Percentiles rank a stretch among this genome's conserved stretches.
Evolutionary conservation across 1,140 invertebrate genomes (phyloP).

Genomic region (Babylonia areolata): DNA sequence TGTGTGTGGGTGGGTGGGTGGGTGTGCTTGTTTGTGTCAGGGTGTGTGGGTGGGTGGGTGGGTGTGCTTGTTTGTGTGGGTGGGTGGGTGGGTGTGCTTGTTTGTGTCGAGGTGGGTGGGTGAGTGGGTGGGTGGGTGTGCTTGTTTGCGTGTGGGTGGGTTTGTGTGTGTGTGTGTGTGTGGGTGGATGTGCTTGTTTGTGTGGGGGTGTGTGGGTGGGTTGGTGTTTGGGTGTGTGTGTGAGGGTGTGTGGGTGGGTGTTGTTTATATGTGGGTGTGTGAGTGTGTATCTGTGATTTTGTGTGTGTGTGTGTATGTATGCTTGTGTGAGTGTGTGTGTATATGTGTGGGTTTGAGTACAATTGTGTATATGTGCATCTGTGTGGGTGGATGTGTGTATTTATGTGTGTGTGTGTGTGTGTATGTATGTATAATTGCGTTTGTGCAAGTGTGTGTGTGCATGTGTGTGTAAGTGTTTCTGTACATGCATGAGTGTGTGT

Average conservation of each 20-base stretch:
- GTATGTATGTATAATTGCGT: neutral
- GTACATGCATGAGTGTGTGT: neutral
- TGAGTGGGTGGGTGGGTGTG: too few species aligned
- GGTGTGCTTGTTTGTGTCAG: neutral
- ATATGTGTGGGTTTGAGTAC: neutral
- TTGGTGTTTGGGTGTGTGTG: neutral
- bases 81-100: neutral
- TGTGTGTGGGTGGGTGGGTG: neutral
- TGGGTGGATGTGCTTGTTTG: too few species aligned
- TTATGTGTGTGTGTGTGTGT: neutral
- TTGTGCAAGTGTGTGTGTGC: neutral
- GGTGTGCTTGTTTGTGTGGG: neutral
- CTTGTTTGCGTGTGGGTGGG: too few species aligned
- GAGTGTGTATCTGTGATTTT: neutral
- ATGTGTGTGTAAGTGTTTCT: neutral
- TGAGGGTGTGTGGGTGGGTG: too few species aligned
- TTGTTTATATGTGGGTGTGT: too few species aligned
- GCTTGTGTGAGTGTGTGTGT: neutral
- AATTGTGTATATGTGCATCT: constrained; percentile 11
- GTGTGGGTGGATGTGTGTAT: neutral
- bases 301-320: neutral
- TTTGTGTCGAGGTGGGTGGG: neutral
- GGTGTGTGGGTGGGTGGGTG: neutral
- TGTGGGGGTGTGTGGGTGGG: too few species aligned
- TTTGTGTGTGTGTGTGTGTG: neutral